Evolutionary conservation across 2,888 invertebrate genomes (phyloP).

Genomic region (Silvanus unidentatus): DNA sequence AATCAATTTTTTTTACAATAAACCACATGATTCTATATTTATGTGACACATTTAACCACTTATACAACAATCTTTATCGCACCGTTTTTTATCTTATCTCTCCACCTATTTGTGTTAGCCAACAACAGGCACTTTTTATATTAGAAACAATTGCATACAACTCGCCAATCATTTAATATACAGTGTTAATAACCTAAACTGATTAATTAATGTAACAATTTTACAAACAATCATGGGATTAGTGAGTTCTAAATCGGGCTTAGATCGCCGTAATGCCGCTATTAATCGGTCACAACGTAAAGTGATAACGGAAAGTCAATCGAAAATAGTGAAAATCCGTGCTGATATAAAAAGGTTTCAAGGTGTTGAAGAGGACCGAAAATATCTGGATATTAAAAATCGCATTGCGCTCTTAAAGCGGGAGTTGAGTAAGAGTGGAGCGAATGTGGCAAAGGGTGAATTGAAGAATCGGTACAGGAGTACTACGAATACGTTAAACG

Average conservation of each 20-base stretch:
- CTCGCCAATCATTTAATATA: too few relatives aligned
- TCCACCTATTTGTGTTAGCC: too few relatives aligned
- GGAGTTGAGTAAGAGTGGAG: neutral
- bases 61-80: too few relatives aligned
- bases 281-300: slow-evolving; percentile 26
- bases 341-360: slow-evolving; percentile 27
- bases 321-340: slow-evolving; percentile 20
- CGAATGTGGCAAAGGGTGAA: neutral
- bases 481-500: neutral
- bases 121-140: too few relatives aligned
- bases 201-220: too few relatives aligned
- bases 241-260: slow-evolving; percentile 23
- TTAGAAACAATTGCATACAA: too few relatives aligned
- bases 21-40: too few relatives aligned
- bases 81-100: too few relatives aligned
- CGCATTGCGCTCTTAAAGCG: neutral
- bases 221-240: slow-evolving; percentile 21
- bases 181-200: too few relatives aligned
- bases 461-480: neutral
- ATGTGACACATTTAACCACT: too few relatives aligned
- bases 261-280: slow-evolving; percentile 29
- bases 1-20: too few relatives aligned
- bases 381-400: slow-evolving; percentile 11
- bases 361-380: slow-evolving; percentile 21
- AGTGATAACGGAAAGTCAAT: slow-evolving; percentile 23